These are phyloP conservation scores for Caerostris extrusa DNA, from an alignment of 1,140 invertebrate species.

Conservation along the genomic window DNA sequence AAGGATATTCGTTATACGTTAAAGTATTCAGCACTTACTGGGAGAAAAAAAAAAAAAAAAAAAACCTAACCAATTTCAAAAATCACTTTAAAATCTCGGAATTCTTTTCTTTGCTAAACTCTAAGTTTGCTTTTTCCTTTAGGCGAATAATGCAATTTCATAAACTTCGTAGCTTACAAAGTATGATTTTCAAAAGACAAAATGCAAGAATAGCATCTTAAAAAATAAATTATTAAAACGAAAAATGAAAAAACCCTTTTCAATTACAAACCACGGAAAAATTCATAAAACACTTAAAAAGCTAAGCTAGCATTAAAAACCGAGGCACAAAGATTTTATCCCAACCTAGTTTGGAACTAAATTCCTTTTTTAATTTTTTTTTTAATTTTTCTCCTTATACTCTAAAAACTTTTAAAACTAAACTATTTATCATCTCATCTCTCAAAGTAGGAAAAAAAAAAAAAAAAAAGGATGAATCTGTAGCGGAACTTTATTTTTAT, in stretches of 20 bases:
- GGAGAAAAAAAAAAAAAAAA: not conserved
- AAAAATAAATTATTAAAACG: not conserved
- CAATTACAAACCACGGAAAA: not conserved
- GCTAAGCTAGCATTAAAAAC: conserved; percentile 4
- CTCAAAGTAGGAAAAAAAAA: not conserved
- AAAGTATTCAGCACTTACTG: not conserved
- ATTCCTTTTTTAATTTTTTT: too few relatives aligned
- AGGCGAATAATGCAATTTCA: conserved; percentile 7
- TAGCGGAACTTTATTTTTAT: not conserved
- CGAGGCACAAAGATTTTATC: not conserved
- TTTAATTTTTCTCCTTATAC: not conserved
- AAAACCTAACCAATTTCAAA: not conserved
- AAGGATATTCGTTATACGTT: not conserved
- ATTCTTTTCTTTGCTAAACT: not conserved
- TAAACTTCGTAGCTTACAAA: not conserved
- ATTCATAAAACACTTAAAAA: conserved; percentile 3
- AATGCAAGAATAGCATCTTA: not conserved
- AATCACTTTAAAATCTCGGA: not conserved
- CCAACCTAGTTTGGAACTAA: not conserved
- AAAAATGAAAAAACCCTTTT: not conserved
- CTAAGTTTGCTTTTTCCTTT: not conserved
- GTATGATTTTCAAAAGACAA: not conserved
- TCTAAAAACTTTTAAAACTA: conserved; percentile 10
- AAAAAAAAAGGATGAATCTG: not conserved
- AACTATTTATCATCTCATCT: not conserved